Conservation (phyloP, 2,113 vertebrate species). For the Syngnathus scovelli region DNA sequence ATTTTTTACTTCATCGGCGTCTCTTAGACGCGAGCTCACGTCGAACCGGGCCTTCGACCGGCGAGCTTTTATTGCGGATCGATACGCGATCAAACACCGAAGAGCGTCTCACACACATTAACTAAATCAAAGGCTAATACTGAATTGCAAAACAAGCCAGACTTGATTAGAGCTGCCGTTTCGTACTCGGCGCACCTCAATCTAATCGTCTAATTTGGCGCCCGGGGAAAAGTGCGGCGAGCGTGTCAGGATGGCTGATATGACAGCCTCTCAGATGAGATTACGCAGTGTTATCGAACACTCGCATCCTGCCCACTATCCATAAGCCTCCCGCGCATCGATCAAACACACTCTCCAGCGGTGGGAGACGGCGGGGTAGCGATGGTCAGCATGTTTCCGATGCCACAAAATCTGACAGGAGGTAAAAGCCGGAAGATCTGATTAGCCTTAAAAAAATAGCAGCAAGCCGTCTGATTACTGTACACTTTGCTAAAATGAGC, state of each 20-base stretch:
- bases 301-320: slow-evolving; percentile 26
- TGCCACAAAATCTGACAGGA: slow-evolving; percentile 17
- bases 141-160: slow-evolving; percentile 32
- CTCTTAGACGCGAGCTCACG: background rate
- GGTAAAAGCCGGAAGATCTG: slow-evolving; percentile 40
- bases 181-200: slow-evolving; percentile 35
- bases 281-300: slow-evolving; percentile 57
- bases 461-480: background rate
- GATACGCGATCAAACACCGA: slow-evolving; percentile 21
- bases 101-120: slow-evolving; percentile 28
- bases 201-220: slow-evolving; percentile 62
- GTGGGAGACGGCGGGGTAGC: slow-evolving; percentile 1
- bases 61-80: background rate
- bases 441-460: slow-evolving; percentile 14
- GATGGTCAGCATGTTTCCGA: slow-evolving; percentile 26
- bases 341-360: slow-evolving; percentile 38
- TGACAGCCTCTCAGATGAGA: slow-evolving; percentile 62
- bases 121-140: slow-evolving; percentile 35
- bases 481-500: too few relatives aligned
- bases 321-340: slow-evolving; percentile 46
- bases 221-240: slow-evolving; percentile 38
- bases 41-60: background rate
- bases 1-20: background rate
- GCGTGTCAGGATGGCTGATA: slow-evolving; percentile 54
- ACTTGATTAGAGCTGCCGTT: slow-evolving; percentile 32